phyloP scores from a whole-genome alignment of 2,113 vertebrate species.

The Pica pica region DNA sequence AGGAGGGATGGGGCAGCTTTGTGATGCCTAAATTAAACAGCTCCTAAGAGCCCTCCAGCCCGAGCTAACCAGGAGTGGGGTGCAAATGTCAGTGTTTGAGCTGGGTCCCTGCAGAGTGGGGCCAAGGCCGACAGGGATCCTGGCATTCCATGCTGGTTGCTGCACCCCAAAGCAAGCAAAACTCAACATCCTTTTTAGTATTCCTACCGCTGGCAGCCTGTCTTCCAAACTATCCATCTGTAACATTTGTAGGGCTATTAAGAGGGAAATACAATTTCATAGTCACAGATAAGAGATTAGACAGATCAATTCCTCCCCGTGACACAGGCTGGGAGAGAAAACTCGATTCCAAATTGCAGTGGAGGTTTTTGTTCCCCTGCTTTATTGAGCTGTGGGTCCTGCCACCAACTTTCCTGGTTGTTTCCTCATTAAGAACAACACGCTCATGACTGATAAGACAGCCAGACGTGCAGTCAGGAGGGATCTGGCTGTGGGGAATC shows the following conservation, averaged over 20 bases:
- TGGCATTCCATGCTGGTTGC: not conserved
- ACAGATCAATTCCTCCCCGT: slow-evolving; percentile 51
- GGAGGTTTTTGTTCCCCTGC: not conserved
- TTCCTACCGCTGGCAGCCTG: not conserved
- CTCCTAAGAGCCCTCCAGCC: not conserved
- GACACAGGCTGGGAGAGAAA: not conserved
- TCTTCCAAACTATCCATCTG: slow-evolving; percentile 44
- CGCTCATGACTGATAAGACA: not conserved
- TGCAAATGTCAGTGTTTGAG: accelerated
- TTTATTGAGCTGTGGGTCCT: not conserved
- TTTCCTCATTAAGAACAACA: not conserved
- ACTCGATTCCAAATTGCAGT: not conserved
- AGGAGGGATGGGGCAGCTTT: not conserved
- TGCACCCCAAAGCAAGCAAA: not conserved
- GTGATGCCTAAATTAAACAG: not conserved
- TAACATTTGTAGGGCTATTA: slow-evolving; percentile 64
- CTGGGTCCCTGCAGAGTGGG: not conserved
- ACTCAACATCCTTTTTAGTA: not conserved
- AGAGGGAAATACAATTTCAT: slow-evolving; percentile 73
- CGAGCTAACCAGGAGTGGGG: accelerated
- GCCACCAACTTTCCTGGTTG: not conserved
- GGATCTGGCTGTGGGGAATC: not conserved
- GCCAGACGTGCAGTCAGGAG: not conserved
- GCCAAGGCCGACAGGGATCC: not conserved
- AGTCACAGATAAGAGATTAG: slow-evolving; percentile 70